phyloP scores from a whole-genome alignment of 2,797 vertebrate species.

The Neoniphon sammara region DNA sequence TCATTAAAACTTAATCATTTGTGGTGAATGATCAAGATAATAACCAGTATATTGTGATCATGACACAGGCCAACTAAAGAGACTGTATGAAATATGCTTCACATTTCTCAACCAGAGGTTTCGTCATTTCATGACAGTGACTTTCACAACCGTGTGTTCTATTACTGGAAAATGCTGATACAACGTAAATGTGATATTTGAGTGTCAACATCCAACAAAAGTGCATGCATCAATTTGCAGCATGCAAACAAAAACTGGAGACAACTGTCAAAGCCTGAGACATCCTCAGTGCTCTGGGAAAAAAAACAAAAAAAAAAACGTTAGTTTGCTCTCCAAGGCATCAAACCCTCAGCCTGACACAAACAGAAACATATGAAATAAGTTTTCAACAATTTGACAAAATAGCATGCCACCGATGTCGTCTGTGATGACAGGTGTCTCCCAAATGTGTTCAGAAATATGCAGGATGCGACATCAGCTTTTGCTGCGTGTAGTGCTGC shows the following conservation, averaged over 20 bases:
- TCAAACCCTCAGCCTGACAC: neutral
- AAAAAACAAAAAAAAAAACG: neutral
- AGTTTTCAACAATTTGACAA: constrained; percentile 6
- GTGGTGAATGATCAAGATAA: constrained; percentile 15
- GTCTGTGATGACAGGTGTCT: constrained; percentile 8
- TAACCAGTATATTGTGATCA: constrained; percentile 4
- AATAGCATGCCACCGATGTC: neutral
- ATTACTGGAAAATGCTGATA: constrained; percentile 3
- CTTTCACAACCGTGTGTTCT: constrained; percentile 1
- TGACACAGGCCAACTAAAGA: neutral
- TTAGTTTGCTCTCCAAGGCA: neutral
- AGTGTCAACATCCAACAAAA: constrained; percentile 2
- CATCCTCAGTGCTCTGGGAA: too few relatives aligned
- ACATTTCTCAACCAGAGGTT: constrained; percentile 17
- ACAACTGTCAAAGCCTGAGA: constrained; percentile 2
- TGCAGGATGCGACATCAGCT: constrained; percentile 28
- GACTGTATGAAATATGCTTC: constrained; percentile 11
- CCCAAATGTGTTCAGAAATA: constrained; percentile 14
- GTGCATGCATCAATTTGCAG: constrained; percentile 12
- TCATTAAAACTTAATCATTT: constrained; percentile 42
- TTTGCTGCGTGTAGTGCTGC: constrained; percentile 25
- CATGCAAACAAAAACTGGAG: constrained; percentile 20
- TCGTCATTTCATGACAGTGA: constrained; percentile 10
- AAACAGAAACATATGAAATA: neutral
- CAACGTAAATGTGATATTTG: neutral